Base-by-base conservation (phyloP, 2,888 invertebrate species). In the Sinelater perroti region DNA sequence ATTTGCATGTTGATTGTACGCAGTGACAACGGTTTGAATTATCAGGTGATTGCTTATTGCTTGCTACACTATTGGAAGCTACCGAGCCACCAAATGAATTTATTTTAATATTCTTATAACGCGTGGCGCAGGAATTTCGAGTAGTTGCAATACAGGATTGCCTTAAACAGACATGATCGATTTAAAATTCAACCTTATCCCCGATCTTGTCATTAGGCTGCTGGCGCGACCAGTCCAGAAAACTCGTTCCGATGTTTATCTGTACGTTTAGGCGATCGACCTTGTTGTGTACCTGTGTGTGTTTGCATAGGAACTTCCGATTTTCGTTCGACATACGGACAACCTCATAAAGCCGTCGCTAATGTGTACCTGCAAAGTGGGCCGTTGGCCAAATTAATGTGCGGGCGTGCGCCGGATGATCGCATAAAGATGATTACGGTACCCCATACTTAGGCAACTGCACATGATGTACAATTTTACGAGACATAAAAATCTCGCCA, bases 1-100 rank as follows among this genome's bases (percentile, higher is more conserved):
- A 49, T 49, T 49, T 36, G 49, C 49, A 35, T 49, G 26, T 38
- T 24, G 28, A 49, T 49, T 28, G n/a, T 47, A 33, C 17, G 36
- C 35, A 47, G 10, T 33, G 4, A 47, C 26, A 10, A 35, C 20
- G 4, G 10, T 36, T 18, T 5, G n/a, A 20, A 38, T 38, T 20
- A 20, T n/a, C n/a, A 17, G n/a, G 11, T 20, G 20, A 38, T 20
- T 38, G 38, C 18, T 20, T 38, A 11, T 6, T 20, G 38, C 11
- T 20, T 10, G 13, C 38, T n/a, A n/a, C n/a, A n/a, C n/a, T n/a
- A n/a, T n/a, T n/a, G n/a, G n/a, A n/a, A n/a, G n/a, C n/a, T n/a
- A n/a, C n/a, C n/a, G n/a, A n/a, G n/a, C n/a, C n/a, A n/a, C n/a
- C n/a, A n/a, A n/a, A n/a, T n/a, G n/a, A n/a, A n/a, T n/a, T n/a